Conservation (phyloP, 2,113 vertebrate species). For the Tretioscincus oriximinensis region DNA sequence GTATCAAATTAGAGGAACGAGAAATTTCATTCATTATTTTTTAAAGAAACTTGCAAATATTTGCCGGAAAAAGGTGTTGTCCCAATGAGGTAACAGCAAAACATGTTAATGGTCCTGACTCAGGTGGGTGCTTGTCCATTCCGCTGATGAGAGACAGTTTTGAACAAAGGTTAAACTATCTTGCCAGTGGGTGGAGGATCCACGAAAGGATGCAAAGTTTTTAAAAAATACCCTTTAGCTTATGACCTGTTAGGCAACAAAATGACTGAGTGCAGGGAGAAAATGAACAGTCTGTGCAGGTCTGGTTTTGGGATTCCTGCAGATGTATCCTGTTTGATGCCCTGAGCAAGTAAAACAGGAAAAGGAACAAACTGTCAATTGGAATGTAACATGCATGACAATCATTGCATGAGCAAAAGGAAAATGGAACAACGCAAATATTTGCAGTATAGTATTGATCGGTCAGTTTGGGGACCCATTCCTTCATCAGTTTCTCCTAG, state of each 20-base stretch:
- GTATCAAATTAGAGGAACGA: no score
- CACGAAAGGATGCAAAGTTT: fast-evolving
- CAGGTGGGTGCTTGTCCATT: neutral
- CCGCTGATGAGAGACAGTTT: neutral
- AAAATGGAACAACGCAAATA: neutral
- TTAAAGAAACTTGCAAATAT: neutral
- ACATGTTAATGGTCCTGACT: neutral
- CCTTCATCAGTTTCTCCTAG: neutral
- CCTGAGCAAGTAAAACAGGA: constrained; percentile 67
- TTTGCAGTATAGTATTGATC: constrained; percentile 30
- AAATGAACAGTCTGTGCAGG: constrained; percentile 62
- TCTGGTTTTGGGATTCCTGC: constrained; percentile 70
- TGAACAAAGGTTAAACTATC: fast-evolving
- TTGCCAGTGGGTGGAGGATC: neutral
- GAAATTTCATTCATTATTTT: no score
- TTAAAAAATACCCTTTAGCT: constrained; percentile 40
- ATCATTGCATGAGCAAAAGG: constrained; percentile 14
- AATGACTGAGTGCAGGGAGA: constrained; percentile 20
- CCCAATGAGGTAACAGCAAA: neutral
- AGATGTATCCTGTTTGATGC: constrained; percentile 72
- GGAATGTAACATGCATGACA: constrained; percentile 13
- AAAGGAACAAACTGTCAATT: constrained; percentile 64
- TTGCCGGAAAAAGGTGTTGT: neutral
- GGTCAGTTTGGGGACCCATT: constrained; percentile 2
- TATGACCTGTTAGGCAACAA: constrained; percentile 44